A percentile compares a stretch with the other conserved stretches of the same genome.
These are phyloP conservation scores for Marronus borbonicus DNA, from an alignment of 2,888 invertebrate genomes.

Conservation along the genomic window DNA sequence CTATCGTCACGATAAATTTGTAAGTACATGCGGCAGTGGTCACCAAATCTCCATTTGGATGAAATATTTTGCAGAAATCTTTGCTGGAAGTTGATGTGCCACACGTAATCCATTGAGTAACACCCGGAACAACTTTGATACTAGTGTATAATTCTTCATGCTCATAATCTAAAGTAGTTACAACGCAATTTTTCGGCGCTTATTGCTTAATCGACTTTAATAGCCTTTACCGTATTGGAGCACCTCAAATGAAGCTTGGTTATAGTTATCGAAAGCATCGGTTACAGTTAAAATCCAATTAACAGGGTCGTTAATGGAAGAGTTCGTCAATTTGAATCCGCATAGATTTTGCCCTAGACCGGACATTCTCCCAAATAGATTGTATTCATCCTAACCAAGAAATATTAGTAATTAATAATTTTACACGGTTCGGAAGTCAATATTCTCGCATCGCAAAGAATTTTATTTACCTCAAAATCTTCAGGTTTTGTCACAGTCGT, in stretches of 20 bases:
- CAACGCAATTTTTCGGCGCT: no score
- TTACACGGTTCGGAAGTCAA: neutral
- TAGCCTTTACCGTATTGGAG: neutral
- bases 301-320: neutral
- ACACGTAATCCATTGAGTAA: neutral
- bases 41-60: constrained; percentile 7
- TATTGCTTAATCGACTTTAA: neutral
- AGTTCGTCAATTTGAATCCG: constrained; percentile 16
- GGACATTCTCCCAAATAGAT: neutral
- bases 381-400: constrained; percentile 2
- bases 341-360: constrained; percentile 23
- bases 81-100: neutral
- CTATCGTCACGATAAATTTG: neutral
- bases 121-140: neutral
- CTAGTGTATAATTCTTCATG: neutral
- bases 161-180: neutral
- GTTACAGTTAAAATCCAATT: neutral
- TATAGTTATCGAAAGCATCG: neutral
- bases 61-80: constrained; percentile 11
- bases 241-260: constrained; percentile 3
- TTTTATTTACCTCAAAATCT: constrained; percentile 23
- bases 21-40: neutral
- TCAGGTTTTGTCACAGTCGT: neutral
- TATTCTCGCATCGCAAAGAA: neutral
- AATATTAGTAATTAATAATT: neutral